Base-by-base conservation (phyloP, 2,888 invertebrate species). In the Acronicta alni region DNA sequence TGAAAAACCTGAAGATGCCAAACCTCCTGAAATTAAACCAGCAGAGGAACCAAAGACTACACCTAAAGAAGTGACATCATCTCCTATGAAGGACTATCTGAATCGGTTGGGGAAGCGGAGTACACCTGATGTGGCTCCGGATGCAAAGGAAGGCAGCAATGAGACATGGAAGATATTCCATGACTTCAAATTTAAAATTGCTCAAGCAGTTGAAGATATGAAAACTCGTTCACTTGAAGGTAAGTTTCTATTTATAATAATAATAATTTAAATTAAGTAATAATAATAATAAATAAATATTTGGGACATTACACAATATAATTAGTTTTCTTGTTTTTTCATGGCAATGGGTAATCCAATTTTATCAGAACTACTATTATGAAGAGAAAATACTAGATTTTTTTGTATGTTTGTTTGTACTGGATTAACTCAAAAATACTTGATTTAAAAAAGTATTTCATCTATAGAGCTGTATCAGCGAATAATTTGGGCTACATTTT, bases 121-220 rank as follows among this genome's bases (percentile, higher is more conserved):
- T n/a, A 95, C 95, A 63, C 88, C 95, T 15, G 96, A 97, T 75
- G 93, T 94, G 2, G 75, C 83, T 32, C 82, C 88, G 41, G 94
- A 94, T 44, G 81, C 83, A 1, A 94, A 92, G 62, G 93, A 93
- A 67, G 79, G 82, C 10, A 77, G 71, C 26, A 95, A 95, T 65
- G 97, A 96, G 87, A 95, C 96, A 7, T 97, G 97, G 97, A 96
- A 96, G 79, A 95, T 97, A 81, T 95, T 97, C 68, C 95, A 96
- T 65, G 97, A 97, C 71, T 95, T 97, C 57, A 96, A 95, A 85
- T 97, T 96, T 47, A 97, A 97, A 89, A 96, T 97, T 65, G 96
- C 97, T 38, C 97, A 97, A 83, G 97, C 97, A 37, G 97, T 97
- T 46, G 97, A 97, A 83, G 97, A 97, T 64, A 97, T 96, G 90